phyloP scores from a whole-genome alignment of 2,888 invertebrate genomes.

The Balanococcus diminutus region DNA sequence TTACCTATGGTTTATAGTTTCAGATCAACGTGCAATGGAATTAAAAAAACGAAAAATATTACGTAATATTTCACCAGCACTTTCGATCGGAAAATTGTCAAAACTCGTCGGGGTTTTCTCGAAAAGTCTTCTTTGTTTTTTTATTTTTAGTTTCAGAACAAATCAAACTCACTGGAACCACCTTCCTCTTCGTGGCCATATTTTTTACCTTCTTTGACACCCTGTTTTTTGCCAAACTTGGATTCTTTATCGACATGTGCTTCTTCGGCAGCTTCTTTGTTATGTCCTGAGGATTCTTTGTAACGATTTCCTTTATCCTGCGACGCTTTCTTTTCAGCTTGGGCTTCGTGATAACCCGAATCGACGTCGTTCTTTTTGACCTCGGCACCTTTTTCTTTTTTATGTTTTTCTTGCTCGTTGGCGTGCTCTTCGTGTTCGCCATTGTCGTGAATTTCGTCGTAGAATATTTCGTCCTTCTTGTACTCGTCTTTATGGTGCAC shows the following conservation, averaged over 20 bases:
- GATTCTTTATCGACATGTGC: conserved; percentile 66
- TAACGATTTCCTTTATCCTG: conserved; percentile 67
- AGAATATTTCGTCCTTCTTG: conserved; percentile 78
- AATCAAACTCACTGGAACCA: conserved; percentile 27
- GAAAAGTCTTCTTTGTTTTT: too few species aligned
- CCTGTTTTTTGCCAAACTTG: conserved; percentile 67
- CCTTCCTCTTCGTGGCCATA: conserved; percentile 63
- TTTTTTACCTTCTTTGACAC: conserved; percentile 64
- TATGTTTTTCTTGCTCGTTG: conserved; percentile 66
- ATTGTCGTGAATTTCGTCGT: conserved; percentile 72
- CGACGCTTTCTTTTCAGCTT: conserved; percentile 67
- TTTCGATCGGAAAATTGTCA: not conserved
- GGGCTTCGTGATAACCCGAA: conserved; percentile 65
- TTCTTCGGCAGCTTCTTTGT: conserved; percentile 67
- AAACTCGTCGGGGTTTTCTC: not conserved
- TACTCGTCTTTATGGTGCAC: conserved; percentile 78
- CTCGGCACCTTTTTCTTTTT: conserved; percentile 66
- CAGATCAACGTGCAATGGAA: not conserved
- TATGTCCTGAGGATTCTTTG: conserved; percentile 66
- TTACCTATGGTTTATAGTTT: too few species aligned
- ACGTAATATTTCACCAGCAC: not conserved
- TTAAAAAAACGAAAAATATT: not conserved
- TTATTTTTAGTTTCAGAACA: not conserved
- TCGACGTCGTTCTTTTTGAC: conserved; percentile 67
- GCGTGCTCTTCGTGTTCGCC: conserved; percentile 72